These are phyloP conservation scores for Hycleus cichorii DNA, from an alignment of 1,140 invertebrate genomes.

Conservation along the genomic window DNA sequence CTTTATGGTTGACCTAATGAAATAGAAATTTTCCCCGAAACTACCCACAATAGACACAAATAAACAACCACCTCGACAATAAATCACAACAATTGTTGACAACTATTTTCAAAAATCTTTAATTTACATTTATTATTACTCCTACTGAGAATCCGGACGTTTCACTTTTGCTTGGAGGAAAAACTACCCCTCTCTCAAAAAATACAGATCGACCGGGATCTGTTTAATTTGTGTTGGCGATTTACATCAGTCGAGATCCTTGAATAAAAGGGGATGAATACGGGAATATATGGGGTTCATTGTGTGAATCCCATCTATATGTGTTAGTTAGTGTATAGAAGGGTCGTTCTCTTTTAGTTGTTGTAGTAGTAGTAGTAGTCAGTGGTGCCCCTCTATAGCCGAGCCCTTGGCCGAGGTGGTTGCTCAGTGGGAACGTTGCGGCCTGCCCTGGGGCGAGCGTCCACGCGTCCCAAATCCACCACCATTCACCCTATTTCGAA, in stretches of 20 bases:
- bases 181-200: not conserved
- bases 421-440: conserved; percentile 44
- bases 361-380: not conserved
- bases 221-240: not conserved
- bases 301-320: no score
- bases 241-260: not conserved
- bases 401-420: conserved; percentile 38
- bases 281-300: no score
- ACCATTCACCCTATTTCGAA: conserved; percentile 4
- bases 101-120: no score
- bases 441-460: conserved; percentile 39
- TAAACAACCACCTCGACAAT: conserved; percentile 11
- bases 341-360: no score
- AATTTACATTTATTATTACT: not conserved
- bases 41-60: no score
- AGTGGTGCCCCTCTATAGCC: conserved; percentile 4
- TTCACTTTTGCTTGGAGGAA: conserved; percentile 6
- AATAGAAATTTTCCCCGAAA: conserved; percentile 15
- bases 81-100: conserved; percentile 16
- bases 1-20: conserved; percentile 35
- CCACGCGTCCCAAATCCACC: conserved; percentile 35
- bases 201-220: not conserved
- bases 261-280: conserved; percentile 2
- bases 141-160: conserved; percentile 2
- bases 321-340: no score